Conservation (phyloP, 2,797 vertebrate genomes). For the Leucoraja ocellata region DNA sequence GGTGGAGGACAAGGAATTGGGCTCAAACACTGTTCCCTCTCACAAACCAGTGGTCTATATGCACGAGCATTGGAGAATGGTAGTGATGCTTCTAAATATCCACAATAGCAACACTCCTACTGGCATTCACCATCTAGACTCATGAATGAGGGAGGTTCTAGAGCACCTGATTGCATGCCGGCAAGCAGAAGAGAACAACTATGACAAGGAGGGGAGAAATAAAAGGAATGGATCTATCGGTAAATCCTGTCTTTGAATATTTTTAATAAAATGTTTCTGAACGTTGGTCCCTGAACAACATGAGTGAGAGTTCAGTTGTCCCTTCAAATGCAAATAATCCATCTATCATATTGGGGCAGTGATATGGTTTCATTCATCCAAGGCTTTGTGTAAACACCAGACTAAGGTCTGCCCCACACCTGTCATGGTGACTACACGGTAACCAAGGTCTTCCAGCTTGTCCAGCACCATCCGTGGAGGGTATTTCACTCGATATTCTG, state of each 20-base stretch:
- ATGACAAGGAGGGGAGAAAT: background rate
- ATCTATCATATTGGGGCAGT: background rate
- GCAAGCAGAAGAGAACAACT: background rate
- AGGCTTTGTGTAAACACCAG: conserved; percentile 83
- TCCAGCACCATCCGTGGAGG: conserved; percentile 80
- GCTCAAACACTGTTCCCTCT: background rate
- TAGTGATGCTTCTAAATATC: background rate
- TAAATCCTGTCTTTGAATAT: background rate
- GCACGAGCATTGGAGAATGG: background rate
- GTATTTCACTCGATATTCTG: conserved; percentile 83
- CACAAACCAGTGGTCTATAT: background rate
- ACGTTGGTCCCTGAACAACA: background rate
- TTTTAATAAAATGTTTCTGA: background rate
- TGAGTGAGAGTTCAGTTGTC: background rate
- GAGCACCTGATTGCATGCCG: background rate
- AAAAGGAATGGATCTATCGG: background rate
- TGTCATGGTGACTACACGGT: conserved; percentile 81
- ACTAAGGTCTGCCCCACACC: conserved; percentile 92
- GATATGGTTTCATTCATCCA: background rate
- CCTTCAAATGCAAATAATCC: background rate
- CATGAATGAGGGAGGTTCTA: background rate
- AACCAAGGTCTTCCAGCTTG: conserved; percentile 84
- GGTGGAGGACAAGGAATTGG: background rate
- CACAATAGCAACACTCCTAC: background rate
- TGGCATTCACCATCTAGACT: background rate